Base-by-base conservation (phyloP, 2,113 vertebrate genomes). In the Oncorhynchus masou region DNA sequence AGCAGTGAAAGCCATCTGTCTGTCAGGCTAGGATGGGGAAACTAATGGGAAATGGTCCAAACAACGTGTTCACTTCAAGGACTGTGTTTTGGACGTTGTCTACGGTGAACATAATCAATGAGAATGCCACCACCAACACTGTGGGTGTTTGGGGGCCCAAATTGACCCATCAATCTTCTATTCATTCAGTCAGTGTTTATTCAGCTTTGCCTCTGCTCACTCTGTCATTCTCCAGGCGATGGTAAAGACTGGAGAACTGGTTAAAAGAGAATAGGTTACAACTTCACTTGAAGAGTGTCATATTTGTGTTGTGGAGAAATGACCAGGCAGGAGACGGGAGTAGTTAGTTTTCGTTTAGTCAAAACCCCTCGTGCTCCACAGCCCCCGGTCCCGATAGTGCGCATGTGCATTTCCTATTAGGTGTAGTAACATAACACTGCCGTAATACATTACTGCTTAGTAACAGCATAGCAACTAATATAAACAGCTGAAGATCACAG, bases 1-100 rank as follows among this genome's bases (percentile, higher is more conserved):
- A 88, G 88, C 85, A 75, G 70, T 79, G 80, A 85, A 73, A 88
- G 85, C 91, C 91, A 94, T 94, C 90, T 93, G 93, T 86, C 90
- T 93, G 93, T 86, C 87, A 81, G 76, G 85, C 84, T 57, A 54
- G 51, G 51, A 19, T 54, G 16, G 78, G 71, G 76, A 77, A 82
- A 57, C 75, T 16, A 54, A 84, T 86, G 87, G 85, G 84, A 87
- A 3, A 1, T 39, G 79, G 84, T 88, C 88, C 85, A 90, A 81
- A 73, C 80, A 73, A 77, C 81, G 64, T 29, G 73, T 77, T 87
- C 78, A 79, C 85, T 90, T 87, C 82, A 88, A 87, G 84, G 81
- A 87, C 85, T 84, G 39, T 72, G 70, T 86, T 89, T 89, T 88
- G 86, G 88, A 88, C 65, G 6, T 22, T 71, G 39, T 87, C 81